These are phyloP conservation scores for Anguilla japonica DNA, from an alignment of 2,113 vertebrate species.

Conservation along the genomic window DNA sequence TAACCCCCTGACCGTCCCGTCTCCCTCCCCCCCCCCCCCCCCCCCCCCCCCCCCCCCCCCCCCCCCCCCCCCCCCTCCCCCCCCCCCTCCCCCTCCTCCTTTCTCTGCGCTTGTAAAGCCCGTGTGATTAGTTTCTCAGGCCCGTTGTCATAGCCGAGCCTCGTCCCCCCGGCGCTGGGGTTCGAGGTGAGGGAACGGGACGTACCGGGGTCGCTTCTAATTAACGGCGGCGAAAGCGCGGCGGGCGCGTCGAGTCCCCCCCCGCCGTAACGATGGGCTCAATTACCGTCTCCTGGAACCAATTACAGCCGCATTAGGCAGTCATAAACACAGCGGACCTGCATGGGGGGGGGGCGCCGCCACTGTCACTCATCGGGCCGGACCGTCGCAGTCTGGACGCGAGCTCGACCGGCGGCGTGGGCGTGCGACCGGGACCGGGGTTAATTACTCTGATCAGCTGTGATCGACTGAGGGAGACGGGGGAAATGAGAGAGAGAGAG, in stretches of 20 bases:
- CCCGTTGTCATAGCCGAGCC: constrained; percentile 53
- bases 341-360: background rate
- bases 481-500: background rate
- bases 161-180: constrained; percentile 26
- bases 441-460: constrained; percentile 8
- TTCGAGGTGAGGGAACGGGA: background rate
- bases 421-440: background rate
- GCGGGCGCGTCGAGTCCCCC: constrained; percentile 29
- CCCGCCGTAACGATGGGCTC: background rate
- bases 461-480: background rate
- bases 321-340: background rate
- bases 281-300: background rate
- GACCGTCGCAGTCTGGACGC: background rate
- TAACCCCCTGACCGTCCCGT: background rate
- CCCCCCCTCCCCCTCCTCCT: constrained; percentile 22
- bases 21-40: constrained; percentile 28
- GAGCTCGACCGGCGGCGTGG: background rate
- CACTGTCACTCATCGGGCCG: background rate
- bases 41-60: constrained; percentile 21
- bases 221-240: constrained; percentile 31
- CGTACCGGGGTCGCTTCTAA: constrained; percentile 42
- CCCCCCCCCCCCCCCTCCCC: constrained; percentile 32
- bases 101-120: constrained; percentile 55
- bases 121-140: constrained; percentile 62
- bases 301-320: background rate